These are phyloP conservation scores for Polietes domitor DNA, from an alignment of 2,888 invertebrate species.

Conservation along the genomic window DNA sequence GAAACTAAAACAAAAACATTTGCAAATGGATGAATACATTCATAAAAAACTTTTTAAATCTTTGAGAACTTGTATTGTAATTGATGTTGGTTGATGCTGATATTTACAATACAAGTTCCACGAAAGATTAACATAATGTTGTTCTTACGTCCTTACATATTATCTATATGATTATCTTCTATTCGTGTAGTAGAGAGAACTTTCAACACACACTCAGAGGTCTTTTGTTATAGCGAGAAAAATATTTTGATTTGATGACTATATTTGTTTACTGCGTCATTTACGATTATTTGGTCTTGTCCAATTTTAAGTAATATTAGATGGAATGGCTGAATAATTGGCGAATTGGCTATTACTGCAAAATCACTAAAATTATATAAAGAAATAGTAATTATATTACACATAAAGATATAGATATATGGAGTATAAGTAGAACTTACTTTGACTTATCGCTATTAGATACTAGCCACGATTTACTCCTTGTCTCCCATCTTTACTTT, in stretches of 20 bases:
- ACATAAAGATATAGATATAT: constrained; percentile 9
- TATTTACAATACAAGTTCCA: constrained; percentile 59
- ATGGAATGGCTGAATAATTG: constrained; percentile 59
- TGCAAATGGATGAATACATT: constrained; percentile 14
- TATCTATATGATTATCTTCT: constrained; percentile 40
- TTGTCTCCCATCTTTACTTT: constrained; percentile 90
- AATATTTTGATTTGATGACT: not conserved
- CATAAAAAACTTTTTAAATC: constrained; percentile 36
- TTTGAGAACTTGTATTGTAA: constrained; percentile 56
- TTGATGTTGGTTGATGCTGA: constrained; percentile 67
- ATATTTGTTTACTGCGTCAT: constrained; percentile 20
- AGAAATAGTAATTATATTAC: not conserved
- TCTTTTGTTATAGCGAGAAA: constrained; percentile 19
- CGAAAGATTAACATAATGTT: constrained; percentile 48
- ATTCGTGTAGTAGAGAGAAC: constrained; percentile 15
- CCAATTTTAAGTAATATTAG: constrained; percentile 46
- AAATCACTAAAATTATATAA: constrained; percentile 50
- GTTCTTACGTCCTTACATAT: constrained; percentile 34
- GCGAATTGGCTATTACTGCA: constrained; percentile 37
- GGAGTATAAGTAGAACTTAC: constrained; percentile 33
- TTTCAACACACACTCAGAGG: constrained; percentile 44
- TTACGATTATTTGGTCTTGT: constrained; percentile 39
- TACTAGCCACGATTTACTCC: constrained; percentile 71
- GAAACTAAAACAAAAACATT: constrained; percentile 51
- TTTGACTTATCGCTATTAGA: constrained; percentile 65